Conservation (phyloP, 1,140 invertebrate genomes). For the Tetraneura akinire region DNA sequence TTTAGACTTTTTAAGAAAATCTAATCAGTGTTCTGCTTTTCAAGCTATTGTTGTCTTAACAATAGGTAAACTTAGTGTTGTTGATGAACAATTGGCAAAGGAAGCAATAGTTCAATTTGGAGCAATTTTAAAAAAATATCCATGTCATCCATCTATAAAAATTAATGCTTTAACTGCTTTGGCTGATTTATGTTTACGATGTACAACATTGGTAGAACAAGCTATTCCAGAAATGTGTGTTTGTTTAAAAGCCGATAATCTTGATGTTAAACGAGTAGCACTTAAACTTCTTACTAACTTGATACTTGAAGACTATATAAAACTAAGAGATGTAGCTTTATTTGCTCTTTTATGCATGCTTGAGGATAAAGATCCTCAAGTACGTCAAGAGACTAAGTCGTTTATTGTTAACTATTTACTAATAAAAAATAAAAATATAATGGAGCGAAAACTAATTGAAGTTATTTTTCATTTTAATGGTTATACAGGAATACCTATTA, state of each 20-base stretch:
- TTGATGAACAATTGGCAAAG: slow-evolving; percentile 42
- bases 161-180: slow-evolving; percentile 47
- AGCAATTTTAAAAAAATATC: slow-evolving; percentile 37
- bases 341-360: slow-evolving; percentile 44
- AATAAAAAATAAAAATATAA: slow-evolving; percentile 43
- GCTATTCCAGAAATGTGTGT: slow-evolving; percentile 51
- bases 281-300: slow-evolving; percentile 34
- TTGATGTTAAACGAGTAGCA: slow-evolving; percentile 38
- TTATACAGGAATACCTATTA: slow-evolving; percentile 7
- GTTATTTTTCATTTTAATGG: slow-evolving; percentile 49
- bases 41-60: slow-evolving; percentile 31
- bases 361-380: slow-evolving; percentile 29
- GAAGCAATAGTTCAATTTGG: slow-evolving; percentile 40
- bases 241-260: slow-evolving; percentile 23
- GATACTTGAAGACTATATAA: slow-evolving; percentile 41
- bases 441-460: slow-evolving; percentile 40
- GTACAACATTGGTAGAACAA: slow-evolving; percentile 43
- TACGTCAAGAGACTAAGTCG: slow-evolving; percentile 40
- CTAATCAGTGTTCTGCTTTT: slow-evolving; percentile 1
- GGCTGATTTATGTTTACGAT: slow-evolving; percentile 43
- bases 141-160: slow-evolving; percentile 38
- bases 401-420: slow-evolving; percentile 44
- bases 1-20: not conserved
- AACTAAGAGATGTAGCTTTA: slow-evolving; percentile 37
- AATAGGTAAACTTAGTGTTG: slow-evolving; percentile 44